Evolutionary conservation across 2,113 vertebrate species (phyloP), one percentile per base, ranked within the genome.

Genomic region (Catharus fuscescens): DNA sequence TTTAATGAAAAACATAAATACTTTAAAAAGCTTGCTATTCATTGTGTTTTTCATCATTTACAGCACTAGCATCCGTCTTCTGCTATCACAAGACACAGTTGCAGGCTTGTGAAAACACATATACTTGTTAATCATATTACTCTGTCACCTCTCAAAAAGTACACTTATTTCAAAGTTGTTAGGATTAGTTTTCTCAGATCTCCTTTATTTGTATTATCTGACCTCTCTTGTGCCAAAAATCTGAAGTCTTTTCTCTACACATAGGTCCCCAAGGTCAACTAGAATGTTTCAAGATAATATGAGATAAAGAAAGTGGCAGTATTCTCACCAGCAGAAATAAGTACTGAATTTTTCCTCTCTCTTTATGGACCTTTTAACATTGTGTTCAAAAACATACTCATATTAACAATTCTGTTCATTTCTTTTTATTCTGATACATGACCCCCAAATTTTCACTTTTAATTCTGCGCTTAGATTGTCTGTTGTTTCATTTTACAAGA

Each of bases 331-430:
- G 15, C 36, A 85, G n/a, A 70, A 85, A 52, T 65, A 80, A 90
- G 47, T 50, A 65, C 2, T 42, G 6, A 38, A 0, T 3, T 1
- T 28, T 69, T 38, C 19, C 10, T 2, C 8, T 17, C 6, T 19
- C 9, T 44, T 52, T 32, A 16, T n/a, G 8, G 13, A 25, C 18
- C 50, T 85, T 29, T 18, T 54, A 73, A 8, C 8, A 31, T 36
- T n/a, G 8, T 56, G 4, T 44, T 92, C n/a, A 73, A 83, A 88
- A 92, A 6, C 26, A 19, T 52, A 19, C 8, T 57, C 34, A 12
- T 59, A 5, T 45, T 65, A 80, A 53, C 20, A 60, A 24, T 1
- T 16, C 1, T 17, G 20, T 64, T 67, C 74, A 42, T 3, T 11
- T 1, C 10, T 36, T 69, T 69, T 42, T 14, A 8, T 74, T 81